Evolutionary conservation across 2,888 invertebrate genomes (phyloP).

Genomic region (Blastobasis adustella): DNA sequence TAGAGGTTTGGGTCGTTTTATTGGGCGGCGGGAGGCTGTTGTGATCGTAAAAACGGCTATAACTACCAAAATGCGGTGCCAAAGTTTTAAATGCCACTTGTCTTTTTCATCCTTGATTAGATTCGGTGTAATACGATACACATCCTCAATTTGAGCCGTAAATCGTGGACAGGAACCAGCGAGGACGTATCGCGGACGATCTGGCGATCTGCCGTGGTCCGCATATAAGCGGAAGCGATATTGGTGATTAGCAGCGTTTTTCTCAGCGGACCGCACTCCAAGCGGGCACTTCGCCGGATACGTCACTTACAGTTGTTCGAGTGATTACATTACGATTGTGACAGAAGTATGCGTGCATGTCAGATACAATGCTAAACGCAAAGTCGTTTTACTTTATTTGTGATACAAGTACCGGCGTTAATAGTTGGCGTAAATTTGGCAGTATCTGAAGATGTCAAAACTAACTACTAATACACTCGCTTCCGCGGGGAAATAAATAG

Average conservation of each 20-base stretch:
- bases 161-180: conserved; percentile 24
- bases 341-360: no score
- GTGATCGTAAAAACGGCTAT: conserved; percentile 34
- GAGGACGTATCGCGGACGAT: conserved; percentile 25
- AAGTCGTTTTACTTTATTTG: no score
- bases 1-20: conserved; percentile 38
- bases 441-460: no score
- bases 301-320: no score
- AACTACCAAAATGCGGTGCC: conserved; percentile 4
- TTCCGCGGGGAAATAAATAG: no score
- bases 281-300: no score
- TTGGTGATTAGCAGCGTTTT: conserved; percentile 13
- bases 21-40: conserved; percentile 32
- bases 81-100: conserved; percentile 34
- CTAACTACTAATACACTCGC: no score
- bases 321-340: no score
- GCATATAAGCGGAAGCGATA: conserved; percentile 37
- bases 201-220: conserved; percentile 16
- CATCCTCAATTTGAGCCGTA: conserved; percentile 38
- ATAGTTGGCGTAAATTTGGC: no score
- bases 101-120: conserved; percentile 20
- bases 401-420: no score
- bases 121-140: conserved; percentile 26
- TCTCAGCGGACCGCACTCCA: no score
- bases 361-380: no score